Base-by-base conservation (phyloP, 2,888 invertebrate species). In the Lasius fuliginosus region DNA sequence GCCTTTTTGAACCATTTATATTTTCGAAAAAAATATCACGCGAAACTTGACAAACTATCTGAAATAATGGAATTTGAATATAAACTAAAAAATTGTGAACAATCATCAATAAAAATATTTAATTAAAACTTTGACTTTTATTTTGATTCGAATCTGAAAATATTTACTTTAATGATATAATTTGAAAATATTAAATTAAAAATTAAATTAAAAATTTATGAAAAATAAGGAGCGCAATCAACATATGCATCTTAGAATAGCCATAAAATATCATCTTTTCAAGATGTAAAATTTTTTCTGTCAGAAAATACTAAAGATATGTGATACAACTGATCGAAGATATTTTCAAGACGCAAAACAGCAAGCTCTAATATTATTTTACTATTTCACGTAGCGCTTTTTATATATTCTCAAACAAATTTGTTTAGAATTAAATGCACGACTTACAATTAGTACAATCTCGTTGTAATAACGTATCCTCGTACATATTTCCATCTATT, bases 301-400 rank as follows among this genome's bases (percentile, higher is more conserved):
- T 18, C 15, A 68, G 36, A 53, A 23, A 40, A 58, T 23, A 40
- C 4, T 11, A 5, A 11, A 36, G 5, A 18, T 3, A 58, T 36
- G 6, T 56, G 23, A 58, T 73, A 58, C 36, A 58, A 73, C 36
- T 53, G 23, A 6, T 53, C 33, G n/a, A 46, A 5, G n/a, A 71
- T 71, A 53, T 33, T 53, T 23, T 40, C 36, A 18, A 56, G 11
- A 56, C 4, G 58, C 18, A 56, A 73, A 71, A 71, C 36, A 71
- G 30, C 69, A 69, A 12, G 36, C 36, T 73, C 36, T 40, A 36
- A 58, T 73, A 73, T 46, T 46, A 46, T 56, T 23, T 58, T 60
- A 60, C 15, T 73, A 40, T 71, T 23, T 30, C 4, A 69, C 11
- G 27, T 40, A 40, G 18, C 36, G 36, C 15, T 73, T 60, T 73